Conservation (phyloP, 1,140 invertebrate genomes). For the Drosophila trapezifrons region DNA sequence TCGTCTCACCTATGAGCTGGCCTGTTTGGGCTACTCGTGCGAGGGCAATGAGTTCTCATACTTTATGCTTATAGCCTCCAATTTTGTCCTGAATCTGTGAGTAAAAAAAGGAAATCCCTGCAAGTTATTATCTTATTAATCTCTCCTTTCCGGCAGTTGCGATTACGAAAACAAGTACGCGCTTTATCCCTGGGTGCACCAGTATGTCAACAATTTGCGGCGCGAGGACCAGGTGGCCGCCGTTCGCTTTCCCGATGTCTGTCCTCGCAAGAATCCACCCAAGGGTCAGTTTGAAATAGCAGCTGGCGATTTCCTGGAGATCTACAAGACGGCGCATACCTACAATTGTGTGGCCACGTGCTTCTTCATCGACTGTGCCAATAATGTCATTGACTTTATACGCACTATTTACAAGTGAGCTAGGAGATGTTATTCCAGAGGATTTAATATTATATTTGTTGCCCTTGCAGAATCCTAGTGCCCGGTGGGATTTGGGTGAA, state of each 20-base stretch:
- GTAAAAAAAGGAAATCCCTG: neutral
- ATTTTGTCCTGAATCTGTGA: conserved; percentile 96
- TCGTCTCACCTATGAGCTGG: conserved; percentile 96
- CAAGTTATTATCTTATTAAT: no score
- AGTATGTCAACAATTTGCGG: conserved; percentile 94
- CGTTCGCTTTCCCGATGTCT: conserved; percentile 95
- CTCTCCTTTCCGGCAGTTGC: conserved; percentile 43
- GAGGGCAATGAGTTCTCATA: conserved; percentile 99
- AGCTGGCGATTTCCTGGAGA: conserved; percentile 96
- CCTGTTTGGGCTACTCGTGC: conserved; percentile 93
- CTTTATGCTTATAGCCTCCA: conserved; percentile 98
- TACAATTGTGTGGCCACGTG: conserved; percentile 98
- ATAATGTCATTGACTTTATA: conserved; percentile 97
- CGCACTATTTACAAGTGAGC: conserved; percentile 93
- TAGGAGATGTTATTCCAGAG: neutral
- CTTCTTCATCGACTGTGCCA: conserved; percentile 99
- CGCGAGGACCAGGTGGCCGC: conserved; percentile 91
- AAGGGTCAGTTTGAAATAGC: conserved; percentile 93
- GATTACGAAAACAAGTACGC: conserved; percentile 79
- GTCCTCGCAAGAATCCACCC: conserved; percentile 89
- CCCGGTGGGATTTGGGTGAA: conserved; percentile 95
- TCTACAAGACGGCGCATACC: conserved; percentile 89
- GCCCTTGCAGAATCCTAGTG: conserved; percentile 88
- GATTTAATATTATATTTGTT: neutral
- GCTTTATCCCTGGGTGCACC: conserved; percentile 96